Conservation (phyloP, 2,113 vertebrate species). For the Hypanus sabinus region DNA sequence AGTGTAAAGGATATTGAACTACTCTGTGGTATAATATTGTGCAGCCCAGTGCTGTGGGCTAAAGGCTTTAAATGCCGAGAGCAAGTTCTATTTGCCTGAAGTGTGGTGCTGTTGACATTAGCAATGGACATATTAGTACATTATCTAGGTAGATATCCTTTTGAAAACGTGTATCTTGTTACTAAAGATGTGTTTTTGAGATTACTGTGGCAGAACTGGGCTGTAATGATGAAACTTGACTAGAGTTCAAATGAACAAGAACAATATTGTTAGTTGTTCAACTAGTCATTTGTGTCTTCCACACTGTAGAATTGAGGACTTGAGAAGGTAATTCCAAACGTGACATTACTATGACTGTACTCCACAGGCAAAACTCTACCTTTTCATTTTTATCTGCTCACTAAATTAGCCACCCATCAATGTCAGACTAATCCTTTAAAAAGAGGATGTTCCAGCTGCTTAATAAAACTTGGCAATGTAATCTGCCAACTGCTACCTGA, state of each 20-base stretch:
- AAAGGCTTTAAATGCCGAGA: background rate
- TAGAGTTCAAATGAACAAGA: background rate
- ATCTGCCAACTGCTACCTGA: background rate
- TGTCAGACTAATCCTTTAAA: background rate
- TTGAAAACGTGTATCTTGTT: background rate
- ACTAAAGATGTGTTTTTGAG: constrained; percentile 21
- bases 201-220: constrained; percentile 6
- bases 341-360: background rate
- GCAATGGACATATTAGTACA: background rate
- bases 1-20: background rate
- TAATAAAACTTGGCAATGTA: background rate
- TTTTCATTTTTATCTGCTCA: background rate
- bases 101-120: background rate
- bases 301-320: background rate
- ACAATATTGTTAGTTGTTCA: constrained; percentile 20
- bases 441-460: background rate
- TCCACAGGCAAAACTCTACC: background rate
- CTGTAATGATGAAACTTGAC: constrained; percentile 8
- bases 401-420: background rate
- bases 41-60: background rate
- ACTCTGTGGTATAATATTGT: background rate
- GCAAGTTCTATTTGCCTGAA: background rate
- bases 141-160: background rate
- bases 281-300: background rate
- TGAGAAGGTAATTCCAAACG: background rate